Base-by-base conservation (phyloP, 2,113 vertebrate species). In the Neogobius melanostomus region DNA sequence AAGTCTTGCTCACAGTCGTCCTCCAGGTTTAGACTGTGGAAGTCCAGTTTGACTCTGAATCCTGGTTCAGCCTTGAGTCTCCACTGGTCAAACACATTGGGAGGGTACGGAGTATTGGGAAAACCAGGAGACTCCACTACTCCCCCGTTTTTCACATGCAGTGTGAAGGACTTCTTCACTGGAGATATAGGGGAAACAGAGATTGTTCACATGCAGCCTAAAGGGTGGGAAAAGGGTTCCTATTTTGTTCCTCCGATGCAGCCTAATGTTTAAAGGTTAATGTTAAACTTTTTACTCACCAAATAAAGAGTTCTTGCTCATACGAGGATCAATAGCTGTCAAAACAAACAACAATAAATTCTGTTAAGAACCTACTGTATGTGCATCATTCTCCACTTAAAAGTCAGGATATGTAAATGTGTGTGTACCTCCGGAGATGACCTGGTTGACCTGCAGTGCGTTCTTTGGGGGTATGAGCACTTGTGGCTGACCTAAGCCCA, bases 1-100 rank as follows among this genome's bases (percentile, higher is more conserved):
- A 94, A 93, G 91, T 98, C 96, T 0, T 89, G 82, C 42, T 68
- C 50, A 5, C 77, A 87, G 15, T 91, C 60, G 0, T 90, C 83
- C 16, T 97, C 94, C 53, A 98, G 72, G 52, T 93, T 93, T 68
- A 99, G 90, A 0, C 90, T 95, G 63, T 86, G 92, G 90, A 99
- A 98, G 80, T 94, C 93, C 72, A 98, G 92, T 52, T 80, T 92
- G 73, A 99, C 90, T 15, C 94, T 10, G 6, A 90, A 87, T 17
- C 74, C 64, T 0, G 91, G 93, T 0, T 98, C 94, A 0, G 95
- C 96, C 9, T 95, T 86, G 46, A 98, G 90, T 0, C 84, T 53
- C 97, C 97, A 99, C 78, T 94, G 92, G 71, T 92, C 93, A 80
- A 86, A 93, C 0, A 89, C 77, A 0, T 89, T 94, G 0, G 93